Evolutionary conservation across 2,888 invertebrate species (phyloP).

Genomic region (Spisula solida): DNA sequence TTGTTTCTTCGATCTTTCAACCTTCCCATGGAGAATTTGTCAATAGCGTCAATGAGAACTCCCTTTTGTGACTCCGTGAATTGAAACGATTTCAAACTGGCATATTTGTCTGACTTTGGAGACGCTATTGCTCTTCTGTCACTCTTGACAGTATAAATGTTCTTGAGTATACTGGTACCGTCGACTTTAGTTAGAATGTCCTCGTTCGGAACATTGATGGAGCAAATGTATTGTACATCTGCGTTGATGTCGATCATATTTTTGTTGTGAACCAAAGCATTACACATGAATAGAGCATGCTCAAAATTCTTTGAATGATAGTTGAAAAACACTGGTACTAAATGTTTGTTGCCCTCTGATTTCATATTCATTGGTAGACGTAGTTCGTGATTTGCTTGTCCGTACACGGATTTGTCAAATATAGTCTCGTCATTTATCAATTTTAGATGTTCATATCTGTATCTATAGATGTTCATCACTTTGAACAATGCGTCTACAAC

Average conservation of each 20-base stretch:
- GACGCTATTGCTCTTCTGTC: not conserved
- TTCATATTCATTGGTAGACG: slow-evolving; percentile 42
- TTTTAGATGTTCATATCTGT: slow-evolving; percentile 2
- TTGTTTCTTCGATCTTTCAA: not conserved
- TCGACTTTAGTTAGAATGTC: slow-evolving; percentile 9
- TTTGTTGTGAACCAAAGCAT: slow-evolving; percentile 25
- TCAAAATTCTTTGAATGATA: not conserved
- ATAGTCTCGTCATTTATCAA: slow-evolving; percentile 33
- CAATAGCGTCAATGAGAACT: slow-evolving; percentile 24
- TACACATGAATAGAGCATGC: slow-evolving; percentile 26
- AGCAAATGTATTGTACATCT: slow-evolving; percentile 12
- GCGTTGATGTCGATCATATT: not conserved
- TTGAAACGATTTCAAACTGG: not conserved
- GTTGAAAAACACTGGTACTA: slow-evolving; percentile 39
- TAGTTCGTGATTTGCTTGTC: slow-evolving; percentile 25
- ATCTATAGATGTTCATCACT: slow-evolving; percentile 9
- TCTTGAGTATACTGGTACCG: slow-evolving; percentile 1
- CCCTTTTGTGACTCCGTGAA: slow-evolving; percentile 21
- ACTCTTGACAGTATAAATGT: slow-evolving; percentile 21
- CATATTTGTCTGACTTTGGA: not conserved
- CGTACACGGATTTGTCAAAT: slow-evolving; percentile 22
- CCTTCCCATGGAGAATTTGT: slow-evolving; percentile 18
- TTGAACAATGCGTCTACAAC: slow-evolving; percentile 17
- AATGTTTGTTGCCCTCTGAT: slow-evolving; percentile 26
- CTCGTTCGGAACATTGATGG: not conserved